These are phyloP conservation scores for Tachina fera DNA, from an alignment of 2,888 invertebrate genomes.

Conservation along the genomic window DNA sequence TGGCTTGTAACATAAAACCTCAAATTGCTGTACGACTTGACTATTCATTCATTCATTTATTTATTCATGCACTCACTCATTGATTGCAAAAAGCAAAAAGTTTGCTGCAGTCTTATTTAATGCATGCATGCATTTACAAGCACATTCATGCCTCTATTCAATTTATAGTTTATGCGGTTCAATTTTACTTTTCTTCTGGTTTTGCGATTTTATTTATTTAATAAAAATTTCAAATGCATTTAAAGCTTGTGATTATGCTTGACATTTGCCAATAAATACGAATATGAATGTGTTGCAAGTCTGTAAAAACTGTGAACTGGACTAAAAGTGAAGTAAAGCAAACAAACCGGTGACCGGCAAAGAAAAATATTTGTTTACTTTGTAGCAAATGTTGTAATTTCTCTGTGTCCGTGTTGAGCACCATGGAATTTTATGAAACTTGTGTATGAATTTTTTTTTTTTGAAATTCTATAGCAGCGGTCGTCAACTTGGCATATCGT, in stretches of 20 bases:
- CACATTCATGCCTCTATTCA: slow-evolving; percentile 44
- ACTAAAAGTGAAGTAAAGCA: slow-evolving; percentile 1
- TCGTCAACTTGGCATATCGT: neutral
- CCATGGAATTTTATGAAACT: slow-evolving; percentile 21
- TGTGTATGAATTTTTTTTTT: neutral
- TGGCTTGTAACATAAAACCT: slow-evolving; percentile 51
- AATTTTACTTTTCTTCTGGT: slow-evolving; percentile 1
- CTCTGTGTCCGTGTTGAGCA: neutral
- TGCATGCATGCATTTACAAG: slow-evolving; percentile 47
- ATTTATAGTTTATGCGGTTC: slow-evolving; percentile 50
- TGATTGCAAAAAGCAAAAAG: slow-evolving; percentile 61
- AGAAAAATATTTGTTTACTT: slow-evolving; percentile 35
- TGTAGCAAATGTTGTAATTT: slow-evolving; percentile 41
- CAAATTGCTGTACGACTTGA: slow-evolving; percentile 39
- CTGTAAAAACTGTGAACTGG: slow-evolving; percentile 8
- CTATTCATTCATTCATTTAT: slow-evolving; percentile 49
- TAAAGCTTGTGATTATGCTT: slow-evolving; percentile 56
- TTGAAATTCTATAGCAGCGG: slow-evolving; percentile 42
- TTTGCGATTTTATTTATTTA: slow-evolving; percentile 27
- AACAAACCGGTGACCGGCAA: slow-evolving; percentile 43
- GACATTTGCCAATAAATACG: slow-evolving; percentile 67
- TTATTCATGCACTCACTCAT: slow-evolving; percentile 58
- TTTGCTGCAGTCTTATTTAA: slow-evolving; percentile 53
- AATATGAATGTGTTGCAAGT: slow-evolving; percentile 24
- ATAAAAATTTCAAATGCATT: slow-evolving; percentile 55